These are phyloP conservation scores for Oreochromis tanganicae DNA, from an alignment of 2,113 vertebrate genomes.

Conservation along the genomic window DNA sequence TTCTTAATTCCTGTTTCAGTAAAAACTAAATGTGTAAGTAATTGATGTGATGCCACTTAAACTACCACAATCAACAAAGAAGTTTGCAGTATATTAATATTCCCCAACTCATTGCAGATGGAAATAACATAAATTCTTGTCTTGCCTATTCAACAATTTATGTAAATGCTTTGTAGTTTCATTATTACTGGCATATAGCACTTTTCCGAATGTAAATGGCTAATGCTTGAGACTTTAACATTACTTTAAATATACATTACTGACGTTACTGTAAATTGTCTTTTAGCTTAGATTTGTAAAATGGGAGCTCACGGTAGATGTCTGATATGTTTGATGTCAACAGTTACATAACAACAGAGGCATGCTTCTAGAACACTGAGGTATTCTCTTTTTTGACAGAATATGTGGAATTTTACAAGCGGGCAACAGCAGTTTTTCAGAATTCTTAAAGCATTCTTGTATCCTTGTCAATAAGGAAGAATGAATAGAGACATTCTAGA, in stretches of 20 bases:
- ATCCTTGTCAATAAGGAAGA: not conserved
- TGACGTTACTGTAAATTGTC: not conserved
- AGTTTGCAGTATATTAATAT: not conserved
- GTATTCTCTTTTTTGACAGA: not conserved
- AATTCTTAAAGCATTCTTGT: not conserved
- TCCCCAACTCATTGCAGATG: not conserved
- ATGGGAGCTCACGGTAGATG: not conserved
- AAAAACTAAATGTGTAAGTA: not conserved
- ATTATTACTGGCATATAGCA: not conserved
- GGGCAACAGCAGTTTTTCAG: not conserved
- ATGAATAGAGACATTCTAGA: not conserved
- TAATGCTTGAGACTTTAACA: not conserved
- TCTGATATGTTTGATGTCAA: not conserved
- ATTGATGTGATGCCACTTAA: not conserved
- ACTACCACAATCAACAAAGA: not conserved
- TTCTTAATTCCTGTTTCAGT: not conserved
- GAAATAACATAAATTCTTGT: not conserved
- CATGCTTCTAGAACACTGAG: conserved; percentile 28
- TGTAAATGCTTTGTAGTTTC: not conserved
- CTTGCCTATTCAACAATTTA: not conserved
- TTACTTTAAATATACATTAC: not conserved
- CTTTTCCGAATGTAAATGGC: not conserved
- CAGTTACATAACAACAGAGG: not conserved
- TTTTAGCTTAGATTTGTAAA: not conserved
- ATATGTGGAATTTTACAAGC: not conserved